These are phyloP conservation scores for Drosophila subobscura DNA, from an alignment of 1,140 invertebrate species.

Conservation along the genomic window DNA sequence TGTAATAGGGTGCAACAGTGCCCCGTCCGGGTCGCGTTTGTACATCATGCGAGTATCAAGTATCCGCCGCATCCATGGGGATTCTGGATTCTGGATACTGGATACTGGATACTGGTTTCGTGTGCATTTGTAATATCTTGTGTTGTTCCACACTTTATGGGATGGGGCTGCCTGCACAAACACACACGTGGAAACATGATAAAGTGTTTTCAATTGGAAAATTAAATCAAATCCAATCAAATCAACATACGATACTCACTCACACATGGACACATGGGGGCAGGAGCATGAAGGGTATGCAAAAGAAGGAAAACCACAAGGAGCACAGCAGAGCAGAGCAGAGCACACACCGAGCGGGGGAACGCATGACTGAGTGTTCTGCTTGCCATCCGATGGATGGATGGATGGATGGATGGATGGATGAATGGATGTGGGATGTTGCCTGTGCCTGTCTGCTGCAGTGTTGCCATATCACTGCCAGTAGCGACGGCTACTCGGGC, in stretches of 20 bases:
- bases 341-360: constrained; percentile 14
- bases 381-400: constrained; percentile 8
- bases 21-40: constrained; percentile 9
- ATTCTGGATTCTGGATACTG: not conserved
- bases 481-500: constrained; percentile 33
- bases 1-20: constrained; percentile 54
- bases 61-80: constrained; percentile 41
- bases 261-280: constrained; percentile 1
- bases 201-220: constrained; percentile 82
- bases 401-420: not conserved
- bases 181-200: constrained; percentile 57
- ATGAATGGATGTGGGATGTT: constrained; percentile 13
- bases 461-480: constrained; percentile 64
- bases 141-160: constrained; percentile 34
- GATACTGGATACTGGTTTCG: not conserved
- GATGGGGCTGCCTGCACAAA: not conserved
- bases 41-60: constrained; percentile 35
- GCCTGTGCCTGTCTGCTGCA: constrained; percentile 33
- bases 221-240: constrained; percentile 82
- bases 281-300: constrained; percentile 16
- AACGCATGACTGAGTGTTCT: constrained; percentile 66
- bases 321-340: constrained; percentile 15
- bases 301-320: constrained; percentile 30
- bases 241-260: constrained; percentile 68
- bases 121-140: constrained; percentile 13